Evolutionary conservation across 2,113 vertebrate species (phyloP), one percentile per base, ranked within the genome.

Genomic region (Illadopsis cleaveri): DNA sequence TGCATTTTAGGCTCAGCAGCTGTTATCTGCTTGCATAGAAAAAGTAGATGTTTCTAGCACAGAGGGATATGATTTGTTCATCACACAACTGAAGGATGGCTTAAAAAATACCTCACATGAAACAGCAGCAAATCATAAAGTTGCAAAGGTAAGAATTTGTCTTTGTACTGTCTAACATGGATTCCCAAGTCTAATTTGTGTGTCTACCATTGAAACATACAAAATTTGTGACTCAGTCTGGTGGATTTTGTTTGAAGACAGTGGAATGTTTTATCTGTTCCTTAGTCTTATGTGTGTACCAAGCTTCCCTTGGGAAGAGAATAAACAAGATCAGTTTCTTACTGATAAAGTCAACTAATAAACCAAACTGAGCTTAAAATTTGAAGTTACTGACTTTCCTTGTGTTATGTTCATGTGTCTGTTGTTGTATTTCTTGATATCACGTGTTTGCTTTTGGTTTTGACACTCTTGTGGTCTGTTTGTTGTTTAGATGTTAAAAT

Each of bases 111-210:
- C 99, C 98, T 99, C 99, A 97, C 99, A 99, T 28, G 99, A 99
- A 98, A 99, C 99, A 24, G 99, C 99, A 98, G 99, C 99, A 98
- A 99, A 99, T 98, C 99, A 99, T 98, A 99, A 99, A 99, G 99
- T 99, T 98, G 99, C 99, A 93, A 99, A 99, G 99, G 99, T 99
- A 95, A 98, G 98, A 93, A 77, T 77, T 86, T 64, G 21, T 80
- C 37, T 70, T 27, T 50, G 6, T 77, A 30, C 23, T 85, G 12
- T 64, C 11, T 82, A 27, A 44, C 23, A 2, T 72, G 40, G 23
- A 80, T 97, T 94, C 15, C 21, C 10, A 70, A 47, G 8, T 72
- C 70, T 60, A 6, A 28, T 62, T 66, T 86, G 25, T 56, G 58
- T 91, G 56, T 47, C 47, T 62, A 0, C 15, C 8, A 2, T 12